These are phyloP conservation scores for Nansenia antarctica DNA, from an alignment of 2,113 vertebrate genomes.

Conservation along the genomic window DNA sequence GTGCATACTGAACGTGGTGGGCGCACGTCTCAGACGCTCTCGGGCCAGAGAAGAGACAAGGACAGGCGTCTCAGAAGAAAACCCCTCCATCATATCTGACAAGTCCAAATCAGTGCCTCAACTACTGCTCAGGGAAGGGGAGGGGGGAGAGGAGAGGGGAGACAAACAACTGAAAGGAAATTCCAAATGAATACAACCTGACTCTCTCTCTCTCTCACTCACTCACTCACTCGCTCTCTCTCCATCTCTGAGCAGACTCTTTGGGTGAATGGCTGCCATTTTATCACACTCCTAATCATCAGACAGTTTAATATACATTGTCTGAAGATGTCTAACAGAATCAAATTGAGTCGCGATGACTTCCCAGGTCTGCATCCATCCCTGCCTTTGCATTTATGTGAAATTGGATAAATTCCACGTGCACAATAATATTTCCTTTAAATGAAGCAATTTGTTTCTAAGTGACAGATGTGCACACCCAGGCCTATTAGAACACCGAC, in stretches of 20 bases:
- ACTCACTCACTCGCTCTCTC: conserved; percentile 38
- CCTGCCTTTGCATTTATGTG: conserved; percentile 35
- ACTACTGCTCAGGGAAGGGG: conserved; percentile 47
- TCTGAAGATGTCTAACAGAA: conserved; percentile 51
- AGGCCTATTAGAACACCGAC: conserved; percentile 67
- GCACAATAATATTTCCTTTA: conserved; percentile 33
- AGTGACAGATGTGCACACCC: conserved; percentile 71
- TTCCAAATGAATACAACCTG: conserved; percentile 40
- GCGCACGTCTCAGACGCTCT: conserved; percentile 57
- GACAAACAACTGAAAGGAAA: conserved; percentile 35
- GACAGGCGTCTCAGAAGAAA: conserved; percentile 45
- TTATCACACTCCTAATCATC: conserved; percentile 56
- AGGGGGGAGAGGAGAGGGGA: conserved; percentile 32
- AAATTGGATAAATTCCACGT: conserved; percentile 47
- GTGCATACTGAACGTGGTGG: conserved; percentile 81
- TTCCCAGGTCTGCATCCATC: conserved; percentile 44
- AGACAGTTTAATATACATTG: conserved; percentile 51
- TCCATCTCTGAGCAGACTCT: conserved; percentile 16
- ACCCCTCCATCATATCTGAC: conserved; percentile 59
- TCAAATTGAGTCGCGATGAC: conserved; percentile 56
- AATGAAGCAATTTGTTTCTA: conserved; percentile 75
- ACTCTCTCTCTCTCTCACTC: too few species aligned
- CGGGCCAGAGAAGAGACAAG: conserved; percentile 62
- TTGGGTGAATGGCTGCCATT: conserved; percentile 39
- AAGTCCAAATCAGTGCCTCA: conserved; percentile 65